These are phyloP conservation scores for Musca domestica DNA, from an alignment of 1,140 invertebrate species.

Conservation along the genomic window DNA sequence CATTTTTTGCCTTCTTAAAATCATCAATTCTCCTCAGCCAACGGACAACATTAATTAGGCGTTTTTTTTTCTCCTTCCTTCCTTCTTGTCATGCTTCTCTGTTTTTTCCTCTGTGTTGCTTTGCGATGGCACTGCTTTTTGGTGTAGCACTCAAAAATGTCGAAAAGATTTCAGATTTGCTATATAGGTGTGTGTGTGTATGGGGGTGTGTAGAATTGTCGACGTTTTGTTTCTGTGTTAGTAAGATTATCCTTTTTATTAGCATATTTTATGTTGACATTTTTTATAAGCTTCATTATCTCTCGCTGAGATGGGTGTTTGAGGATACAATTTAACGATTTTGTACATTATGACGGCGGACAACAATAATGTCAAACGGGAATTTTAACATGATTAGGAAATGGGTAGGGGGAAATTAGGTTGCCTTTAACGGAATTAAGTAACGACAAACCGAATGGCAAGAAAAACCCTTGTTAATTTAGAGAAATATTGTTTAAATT, in stretches of 20 bases:
- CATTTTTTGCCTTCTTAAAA: neutral
- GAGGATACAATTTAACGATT: constrained; percentile 1
- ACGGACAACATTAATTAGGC: constrained; percentile 12
- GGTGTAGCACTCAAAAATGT: constrained; percentile 14
- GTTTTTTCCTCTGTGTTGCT: neutral
- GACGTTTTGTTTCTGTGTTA: neutral
- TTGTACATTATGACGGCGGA: constrained; percentile 9
- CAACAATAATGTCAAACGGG: constrained; percentile 8
- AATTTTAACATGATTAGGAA: no score
- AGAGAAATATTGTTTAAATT: no score
- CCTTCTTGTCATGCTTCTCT: no score
- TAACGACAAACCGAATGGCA: no score
- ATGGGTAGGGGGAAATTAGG: no score
- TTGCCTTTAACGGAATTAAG: no score
- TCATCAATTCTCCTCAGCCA: constrained; percentile 6
- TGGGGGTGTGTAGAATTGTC: no score
- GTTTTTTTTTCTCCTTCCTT: neutral
- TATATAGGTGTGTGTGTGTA: no score
- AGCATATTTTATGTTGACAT: constrained; percentile 18
- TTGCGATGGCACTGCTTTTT: neutral
- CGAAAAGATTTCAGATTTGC: constrained; percentile 5
- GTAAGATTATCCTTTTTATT: constrained; percentile 18
- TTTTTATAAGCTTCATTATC: constrained; percentile 17
- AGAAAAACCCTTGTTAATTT: no score
- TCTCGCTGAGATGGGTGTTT: neutral